Base-by-base conservation (phyloP, 1,140 invertebrate species). In the Triops longicaudatus region DNA sequence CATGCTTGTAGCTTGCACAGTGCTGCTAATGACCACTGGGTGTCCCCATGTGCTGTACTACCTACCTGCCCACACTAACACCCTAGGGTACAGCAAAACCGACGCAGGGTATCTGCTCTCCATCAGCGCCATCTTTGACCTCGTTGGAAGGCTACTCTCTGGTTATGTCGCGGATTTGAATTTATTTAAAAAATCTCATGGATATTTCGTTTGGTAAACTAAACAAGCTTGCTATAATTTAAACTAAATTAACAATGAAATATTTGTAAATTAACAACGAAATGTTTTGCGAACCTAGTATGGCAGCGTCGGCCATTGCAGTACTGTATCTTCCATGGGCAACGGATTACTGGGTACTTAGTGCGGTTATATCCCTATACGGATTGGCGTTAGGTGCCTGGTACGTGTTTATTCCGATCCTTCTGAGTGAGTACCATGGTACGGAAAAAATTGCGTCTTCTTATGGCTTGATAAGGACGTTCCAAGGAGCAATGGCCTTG, bases 11-110 rank as follows among this genome's bases (percentile, higher is more conserved):
- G 90, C 90, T 77, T 84, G 89, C 1, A 91, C 90, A 7, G 91
- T 92, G 11, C 90, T 88, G 7, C 84, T 91, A 1, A 91, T 92
- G 89, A 91, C 90, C 0, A 89, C 90, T 5, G 91, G 90, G 7
- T 91, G 90, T 26, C 91, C 91, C 0, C 91, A 92, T 80, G 89
- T 91, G 83, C 82, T 92, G 6, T 91, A 91, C 81, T 91, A 91
- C 81, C 82, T 92, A 72, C 91, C 91, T 1, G 90, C 91, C 0
- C 90, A 91, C 80, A 87, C 90, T 17, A 86, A 87, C 0, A 78
- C 79, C 0, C 85, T 85, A n/a, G 90, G 90, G 1, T 89, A 91
- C 77, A 88, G 86, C 6, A 91, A 90, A 80, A 86, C 89, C 4
- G 88, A 90, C 78, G 90, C 90, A 17, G 89, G 90, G 31, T 89